Conservation (phyloP, 2,888 invertebrate species). For the Alloscopus bannaensis region DNA sequence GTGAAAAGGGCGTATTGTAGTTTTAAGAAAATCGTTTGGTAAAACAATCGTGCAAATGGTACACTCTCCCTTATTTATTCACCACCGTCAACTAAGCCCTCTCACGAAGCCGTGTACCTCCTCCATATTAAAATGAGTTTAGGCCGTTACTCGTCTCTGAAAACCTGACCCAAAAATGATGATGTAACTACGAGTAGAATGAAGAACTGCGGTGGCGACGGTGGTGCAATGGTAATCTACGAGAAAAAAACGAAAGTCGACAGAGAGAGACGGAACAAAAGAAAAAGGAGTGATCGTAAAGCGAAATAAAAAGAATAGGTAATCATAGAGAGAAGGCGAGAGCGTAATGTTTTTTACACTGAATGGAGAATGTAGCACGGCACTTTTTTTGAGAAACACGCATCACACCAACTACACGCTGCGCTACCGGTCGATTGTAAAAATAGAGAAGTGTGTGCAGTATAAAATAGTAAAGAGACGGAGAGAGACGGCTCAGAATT, state of each 20-base stretch:
- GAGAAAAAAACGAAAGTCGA: constrained; percentile 44
- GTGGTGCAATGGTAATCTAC: constrained; percentile 7
- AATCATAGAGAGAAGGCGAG: constrained; percentile 47
- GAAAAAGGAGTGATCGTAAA: constrained; percentile 36
- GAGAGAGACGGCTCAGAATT: no score
- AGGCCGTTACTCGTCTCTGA: constrained; percentile 27
- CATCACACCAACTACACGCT: constrained; percentile 2
- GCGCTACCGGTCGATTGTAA: no score
- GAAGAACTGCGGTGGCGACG: not conserved
- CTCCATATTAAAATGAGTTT: constrained; percentile 7
- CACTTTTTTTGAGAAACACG: not conserved
- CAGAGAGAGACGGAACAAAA: not conserved
- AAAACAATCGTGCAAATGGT: constrained; percentile 4
- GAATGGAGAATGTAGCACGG: constrained; percentile 35
- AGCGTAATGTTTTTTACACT: constrained; percentile 22
- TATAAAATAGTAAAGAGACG: no score
- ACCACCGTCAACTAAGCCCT: not conserved
- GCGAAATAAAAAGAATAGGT: constrained; percentile 48
- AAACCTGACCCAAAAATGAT: constrained; percentile 36
- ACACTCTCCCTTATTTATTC: constrained; percentile 11
- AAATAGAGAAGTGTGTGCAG: no score
- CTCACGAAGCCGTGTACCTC: constrained; percentile 2
- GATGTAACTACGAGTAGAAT: constrained; percentile 22
- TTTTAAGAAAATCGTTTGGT: not conserved
- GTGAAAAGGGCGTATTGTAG: not conserved